Conservation (phyloP, 2,113 vertebrate species). For the Grammomys surdaster region DNA sequence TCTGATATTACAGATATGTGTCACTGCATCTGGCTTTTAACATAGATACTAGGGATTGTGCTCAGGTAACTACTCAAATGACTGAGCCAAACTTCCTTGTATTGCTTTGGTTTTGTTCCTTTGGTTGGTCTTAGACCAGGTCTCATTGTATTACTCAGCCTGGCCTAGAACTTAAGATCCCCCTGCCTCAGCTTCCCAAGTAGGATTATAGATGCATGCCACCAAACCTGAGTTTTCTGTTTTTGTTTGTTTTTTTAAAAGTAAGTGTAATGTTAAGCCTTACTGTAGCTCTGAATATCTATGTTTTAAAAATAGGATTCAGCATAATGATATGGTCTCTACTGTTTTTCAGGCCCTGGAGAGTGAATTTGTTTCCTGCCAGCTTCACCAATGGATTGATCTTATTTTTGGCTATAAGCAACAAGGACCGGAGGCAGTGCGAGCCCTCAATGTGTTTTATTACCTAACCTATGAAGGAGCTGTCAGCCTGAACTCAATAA, state of each 20-base stretch:
- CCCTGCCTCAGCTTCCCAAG: neutral
- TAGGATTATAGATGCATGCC: no score
- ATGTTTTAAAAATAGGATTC: constrained; percentile 26
- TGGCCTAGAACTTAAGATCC: neutral
- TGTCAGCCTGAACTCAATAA: constrained; percentile 96
- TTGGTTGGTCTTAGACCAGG: neutral
- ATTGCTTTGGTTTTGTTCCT: neutral
- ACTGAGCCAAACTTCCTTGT: neutral
- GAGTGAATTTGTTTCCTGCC: constrained; percentile 99
- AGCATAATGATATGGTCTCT: neutral
- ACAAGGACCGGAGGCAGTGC: constrained; percentile 96
- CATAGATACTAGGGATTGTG: no score
- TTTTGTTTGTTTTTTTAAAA: neutral
- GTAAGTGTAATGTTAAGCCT: constrained; percentile 35
- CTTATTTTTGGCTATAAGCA: constrained; percentile 99
- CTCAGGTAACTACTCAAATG: neutral
- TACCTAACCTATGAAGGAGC: constrained; percentile 98
- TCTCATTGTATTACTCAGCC: neutral
- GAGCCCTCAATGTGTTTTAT: constrained; percentile 98
- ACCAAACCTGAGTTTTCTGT: neutral
- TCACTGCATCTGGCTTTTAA: neutral
- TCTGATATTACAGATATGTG: neutral
- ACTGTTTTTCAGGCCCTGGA: constrained; percentile 92
- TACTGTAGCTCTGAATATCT: constrained; percentile 15
- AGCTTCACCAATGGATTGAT: constrained; percentile 99